Evolutionary conservation across 2,797 vertebrate species (phyloP).

Genomic region (Sebastolobus alascanus): DNA sequence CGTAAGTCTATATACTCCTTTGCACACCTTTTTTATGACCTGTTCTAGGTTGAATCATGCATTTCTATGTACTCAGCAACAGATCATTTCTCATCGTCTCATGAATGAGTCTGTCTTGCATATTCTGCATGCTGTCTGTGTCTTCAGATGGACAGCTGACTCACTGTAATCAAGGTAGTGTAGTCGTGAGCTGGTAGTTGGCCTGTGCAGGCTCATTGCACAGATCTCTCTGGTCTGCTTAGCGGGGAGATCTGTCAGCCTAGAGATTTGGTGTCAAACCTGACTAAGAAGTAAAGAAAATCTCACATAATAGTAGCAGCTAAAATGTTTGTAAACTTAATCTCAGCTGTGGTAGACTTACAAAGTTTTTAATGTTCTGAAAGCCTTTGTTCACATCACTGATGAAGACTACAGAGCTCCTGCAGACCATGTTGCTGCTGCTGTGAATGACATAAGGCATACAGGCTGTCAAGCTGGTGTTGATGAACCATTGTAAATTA

Average conservation of each 20-base stretch:
- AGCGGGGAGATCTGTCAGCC: slow-evolving; percentile 44
- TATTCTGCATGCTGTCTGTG: slow-evolving; percentile 60
- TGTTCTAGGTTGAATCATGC: slow-evolving; percentile 1
- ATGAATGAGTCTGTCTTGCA: slow-evolving; percentile 71
- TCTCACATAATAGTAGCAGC: slow-evolving; percentile 7
- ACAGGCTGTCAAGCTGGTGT: slow-evolving; percentile 48
- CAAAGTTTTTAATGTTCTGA: background rate
- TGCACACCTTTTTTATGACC: background rate
- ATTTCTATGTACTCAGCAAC: slow-evolving; percentile 4
- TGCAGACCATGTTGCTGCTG: slow-evolving; percentile 20
- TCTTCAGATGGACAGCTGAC: slow-evolving; percentile 77
- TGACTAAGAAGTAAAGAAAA: slow-evolving; percentile 30
- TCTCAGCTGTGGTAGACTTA: background rate
- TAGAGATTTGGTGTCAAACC: slow-evolving; percentile 47
- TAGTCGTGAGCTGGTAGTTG: slow-evolving; percentile 74
- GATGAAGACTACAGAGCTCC: background rate
- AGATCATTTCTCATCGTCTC: slow-evolving; percentile 20
- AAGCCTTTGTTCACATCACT: background rate
- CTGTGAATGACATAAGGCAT: slow-evolving; percentile 38
- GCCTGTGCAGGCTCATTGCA: slow-evolving; percentile 70
- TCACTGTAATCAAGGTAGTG: slow-evolving; percentile 79
- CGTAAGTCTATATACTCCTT: slow-evolving; percentile 85
- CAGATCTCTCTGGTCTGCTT: slow-evolving; percentile 47
- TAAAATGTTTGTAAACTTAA: slow-evolving; percentile 13
- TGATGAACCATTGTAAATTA: slow-evolving; percentile 59